Evolutionary conservation across 2,888 invertebrate genomes (phyloP).

Genomic region (Alviniconcha strummeri): DNA sequence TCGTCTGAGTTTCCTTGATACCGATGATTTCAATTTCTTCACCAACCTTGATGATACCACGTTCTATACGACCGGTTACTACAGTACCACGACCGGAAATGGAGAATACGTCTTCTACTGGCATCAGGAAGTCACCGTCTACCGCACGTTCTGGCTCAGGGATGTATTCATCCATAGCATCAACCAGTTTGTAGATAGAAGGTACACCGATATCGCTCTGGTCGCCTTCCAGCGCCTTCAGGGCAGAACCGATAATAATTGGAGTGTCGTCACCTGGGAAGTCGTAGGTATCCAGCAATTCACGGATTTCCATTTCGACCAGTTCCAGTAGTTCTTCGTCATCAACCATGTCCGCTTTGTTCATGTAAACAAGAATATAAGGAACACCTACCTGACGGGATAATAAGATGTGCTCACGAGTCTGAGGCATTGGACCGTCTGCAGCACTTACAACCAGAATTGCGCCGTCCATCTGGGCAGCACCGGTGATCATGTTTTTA

Average conservation of each 20-base stretch:
- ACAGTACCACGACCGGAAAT: background rate
- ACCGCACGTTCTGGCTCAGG: slow-evolving; percentile 84
- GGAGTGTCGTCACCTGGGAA: slow-evolving; percentile 86
- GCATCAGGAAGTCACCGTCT: slow-evolving; percentile 85
- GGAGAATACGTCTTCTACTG: too few relatives aligned
- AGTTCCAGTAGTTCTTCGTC: slow-evolving; percentile 84
- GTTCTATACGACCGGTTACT: too few relatives aligned
- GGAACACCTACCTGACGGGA: slow-evolving; percentile 83
- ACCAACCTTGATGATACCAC: too few relatives aligned
- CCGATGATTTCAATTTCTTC: too few relatives aligned
- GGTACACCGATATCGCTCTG: slow-evolving; percentile 83
- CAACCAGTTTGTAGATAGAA: slow-evolving; percentile 83
- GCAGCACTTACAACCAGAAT: slow-evolving; percentile 91
- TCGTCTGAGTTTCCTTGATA: too few relatives aligned
- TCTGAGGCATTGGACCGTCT: slow-evolving; percentile 97
- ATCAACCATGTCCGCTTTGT: slow-evolving; percentile 89
- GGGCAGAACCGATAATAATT: slow-evolving; percentile 89
- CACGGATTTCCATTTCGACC: slow-evolving; percentile 92
- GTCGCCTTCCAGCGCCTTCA: slow-evolving; percentile 83
- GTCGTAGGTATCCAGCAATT: slow-evolving; percentile 87
- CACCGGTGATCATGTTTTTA: too few relatives aligned
- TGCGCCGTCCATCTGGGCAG: slow-evolving; percentile 97
- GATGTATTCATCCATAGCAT: slow-evolving; percentile 84
- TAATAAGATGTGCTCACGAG: slow-evolving; percentile 90
- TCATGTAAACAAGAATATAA: slow-evolving; percentile 89